Percentiles rank a stretch among this genome's conserved stretches.
These are phyloP conservation scores for Lepus oiostolus DNA, from an alignment of 2,797 vertebrate species.

Conservation along the genomic window DNA sequence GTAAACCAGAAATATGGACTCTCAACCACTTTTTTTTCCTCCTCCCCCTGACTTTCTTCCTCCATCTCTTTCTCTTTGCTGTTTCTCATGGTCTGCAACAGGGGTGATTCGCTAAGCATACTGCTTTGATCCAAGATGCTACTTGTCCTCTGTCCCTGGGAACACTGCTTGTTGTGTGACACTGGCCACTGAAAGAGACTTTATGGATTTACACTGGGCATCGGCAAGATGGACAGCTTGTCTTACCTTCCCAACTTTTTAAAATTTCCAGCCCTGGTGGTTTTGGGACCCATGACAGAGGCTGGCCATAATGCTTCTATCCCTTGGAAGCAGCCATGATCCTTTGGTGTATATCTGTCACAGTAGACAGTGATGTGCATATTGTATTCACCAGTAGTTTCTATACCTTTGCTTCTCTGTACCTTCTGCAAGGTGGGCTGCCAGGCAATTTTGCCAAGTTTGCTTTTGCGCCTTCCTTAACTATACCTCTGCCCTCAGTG, in stretches of 20 bases:
- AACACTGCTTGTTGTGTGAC: conserved; percentile 86
- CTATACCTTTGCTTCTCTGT: conserved; percentile 99
- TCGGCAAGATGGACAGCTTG: conserved; percentile 99
- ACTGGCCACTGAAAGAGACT: conserved; percentile 86
- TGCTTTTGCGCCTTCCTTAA: conserved; percentile 97
- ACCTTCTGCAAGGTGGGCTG: conserved; percentile 97
- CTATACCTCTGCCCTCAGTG: conserved; percentile 99
- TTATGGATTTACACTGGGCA: conserved; percentile 99
- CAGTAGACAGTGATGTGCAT: conserved; percentile 98
- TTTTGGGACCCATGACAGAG: conserved; percentile 97
- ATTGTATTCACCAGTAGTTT: conserved; percentile 99
- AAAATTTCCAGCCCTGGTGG: conserved; percentile 98
- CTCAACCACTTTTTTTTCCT: conserved; percentile 72
- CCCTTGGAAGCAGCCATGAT: conserved; percentile 97
- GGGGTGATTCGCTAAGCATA: conserved; percentile 89
- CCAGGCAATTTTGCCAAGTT: conserved; percentile 97
- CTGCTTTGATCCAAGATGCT: conserved; percentile 83
- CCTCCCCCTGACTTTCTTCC: conserved; percentile 69
- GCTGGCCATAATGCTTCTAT: conserved; percentile 98
- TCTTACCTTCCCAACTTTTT: conserved; percentile 98
- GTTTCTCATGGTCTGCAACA: conserved; percentile 85
- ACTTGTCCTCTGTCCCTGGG: conserved; percentile 85
- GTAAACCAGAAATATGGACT: conserved; percentile 83
- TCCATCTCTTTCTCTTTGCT: conserved; percentile 79
- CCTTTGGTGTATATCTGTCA: conserved; percentile 96